phyloP scores from a whole-genome alignment of 1,140 invertebrate genomes.

The Lepidotrigona ventralis region DNA sequence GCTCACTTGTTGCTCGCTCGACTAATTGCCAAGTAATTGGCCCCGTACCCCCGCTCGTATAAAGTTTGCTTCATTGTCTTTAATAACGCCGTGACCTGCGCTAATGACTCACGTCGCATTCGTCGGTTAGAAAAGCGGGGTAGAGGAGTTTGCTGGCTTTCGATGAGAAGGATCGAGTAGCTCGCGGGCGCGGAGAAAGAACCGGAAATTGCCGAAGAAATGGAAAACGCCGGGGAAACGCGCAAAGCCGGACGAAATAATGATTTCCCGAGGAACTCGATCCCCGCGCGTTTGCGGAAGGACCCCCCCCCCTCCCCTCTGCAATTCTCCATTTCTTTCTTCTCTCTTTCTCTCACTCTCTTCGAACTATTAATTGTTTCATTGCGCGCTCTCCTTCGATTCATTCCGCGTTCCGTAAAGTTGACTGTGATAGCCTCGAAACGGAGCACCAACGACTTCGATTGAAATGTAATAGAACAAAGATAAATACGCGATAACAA shows the following conservation, averaged over 20 bases:
- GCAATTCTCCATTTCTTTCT: conserved; percentile 1
- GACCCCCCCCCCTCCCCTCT: not conserved
- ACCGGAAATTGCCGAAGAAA: conserved; percentile 44
- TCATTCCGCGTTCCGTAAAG: not conserved
- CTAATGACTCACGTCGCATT: conserved; percentile 76
- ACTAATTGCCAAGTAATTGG: conserved; percentile 81
- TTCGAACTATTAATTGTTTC: conserved; percentile 22
- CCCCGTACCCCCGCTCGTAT: conserved; percentile 72
- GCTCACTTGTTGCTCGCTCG: conserved; percentile 79
- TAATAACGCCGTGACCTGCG: conserved; percentile 79
- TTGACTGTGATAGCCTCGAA: not conserved
- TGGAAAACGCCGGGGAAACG: conserved; percentile 44
- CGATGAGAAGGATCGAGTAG: conserved; percentile 53
- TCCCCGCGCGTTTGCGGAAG: not conserved
- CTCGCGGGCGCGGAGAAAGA: conserved; percentile 34
- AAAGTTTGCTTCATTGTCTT: conserved; percentile 81
- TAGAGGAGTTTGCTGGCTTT: conserved; percentile 2
- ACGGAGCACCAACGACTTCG: not conserved
- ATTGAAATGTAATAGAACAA: not conserved
- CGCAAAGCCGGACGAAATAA: conserved; percentile 41
- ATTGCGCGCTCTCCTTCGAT: not conserved
- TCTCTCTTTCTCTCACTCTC: not conserved
- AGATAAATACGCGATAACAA: too few species aligned
- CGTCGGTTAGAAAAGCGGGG: conserved; percentile 41
- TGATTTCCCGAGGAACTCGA: conserved; percentile 40